These are phyloP conservation scores for Tribolium freemani DNA, from an alignment of 2,888 invertebrate species.

Conservation along the genomic window DNA sequence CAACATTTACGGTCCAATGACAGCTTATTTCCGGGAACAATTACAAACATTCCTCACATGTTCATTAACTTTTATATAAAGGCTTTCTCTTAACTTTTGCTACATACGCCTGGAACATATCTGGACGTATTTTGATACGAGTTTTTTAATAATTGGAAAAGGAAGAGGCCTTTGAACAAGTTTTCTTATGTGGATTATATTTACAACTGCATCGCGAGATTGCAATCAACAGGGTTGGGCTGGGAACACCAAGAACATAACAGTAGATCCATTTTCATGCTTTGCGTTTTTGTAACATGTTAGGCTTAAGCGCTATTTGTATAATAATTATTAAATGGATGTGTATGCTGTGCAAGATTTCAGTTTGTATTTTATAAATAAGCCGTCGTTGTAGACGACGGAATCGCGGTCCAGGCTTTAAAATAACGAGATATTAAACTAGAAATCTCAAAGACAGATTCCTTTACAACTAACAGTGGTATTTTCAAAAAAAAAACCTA, in stretches of 20 bases:
- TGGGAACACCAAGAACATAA: constrained; percentile 52
- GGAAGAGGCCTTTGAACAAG: constrained; percentile 27
- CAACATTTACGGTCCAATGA: constrained; percentile 37
- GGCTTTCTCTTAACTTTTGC: too few species aligned
- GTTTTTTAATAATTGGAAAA: constrained; percentile 17
- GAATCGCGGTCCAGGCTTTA: constrained; percentile 55
- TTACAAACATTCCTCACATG: constrained; percentile 32
- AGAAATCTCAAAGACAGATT: constrained; percentile 31
- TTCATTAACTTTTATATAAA: constrained; percentile 21
- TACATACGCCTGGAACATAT: too few species aligned
- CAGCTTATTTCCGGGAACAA: constrained; percentile 25
- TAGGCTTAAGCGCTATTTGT: constrained; percentile 11
- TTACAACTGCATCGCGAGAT: constrained; percentile 19
- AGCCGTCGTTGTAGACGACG: constrained; percentile 49
- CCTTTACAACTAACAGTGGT: constrained; percentile 11
- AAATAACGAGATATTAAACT: constrained; percentile 42
- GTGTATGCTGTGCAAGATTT: constrained; percentile 41
- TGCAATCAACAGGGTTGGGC: constrained; percentile 54
- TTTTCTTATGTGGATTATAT: background rate
- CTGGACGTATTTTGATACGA: constrained; percentile 20
- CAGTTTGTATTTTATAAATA: constrained; percentile 45
- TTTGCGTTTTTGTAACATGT: constrained; percentile 12
- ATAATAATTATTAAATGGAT: constrained; percentile 9
- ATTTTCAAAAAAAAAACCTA: background rate
- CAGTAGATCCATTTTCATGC: constrained; percentile 3